phyloP scores from a whole-genome alignment of 2,113 vertebrate species.

The Engystomops pustulosus region DNA sequence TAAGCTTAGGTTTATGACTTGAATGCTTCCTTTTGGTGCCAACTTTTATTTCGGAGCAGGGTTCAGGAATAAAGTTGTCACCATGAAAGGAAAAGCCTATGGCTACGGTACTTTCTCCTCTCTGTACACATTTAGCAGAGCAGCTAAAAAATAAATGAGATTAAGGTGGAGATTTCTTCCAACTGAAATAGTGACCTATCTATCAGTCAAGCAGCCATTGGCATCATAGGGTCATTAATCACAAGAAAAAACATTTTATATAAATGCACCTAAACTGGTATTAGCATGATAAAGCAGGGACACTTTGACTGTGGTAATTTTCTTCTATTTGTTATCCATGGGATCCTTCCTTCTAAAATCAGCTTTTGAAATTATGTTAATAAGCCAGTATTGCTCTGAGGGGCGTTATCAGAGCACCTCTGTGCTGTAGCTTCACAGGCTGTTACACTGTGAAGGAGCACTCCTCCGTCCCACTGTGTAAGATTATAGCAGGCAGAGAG shows the following conservation, averaged over 20 bases:
- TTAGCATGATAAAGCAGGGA: too few relatives aligned
- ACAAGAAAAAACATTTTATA: neutral
- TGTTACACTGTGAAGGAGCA: too few relatives aligned
- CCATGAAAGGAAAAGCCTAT: neutral
- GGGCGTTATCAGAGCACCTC: too few relatives aligned
- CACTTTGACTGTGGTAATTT: too few relatives aligned
- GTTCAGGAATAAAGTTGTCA: neutral
- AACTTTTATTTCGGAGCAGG: neutral
- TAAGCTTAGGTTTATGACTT: neutral
- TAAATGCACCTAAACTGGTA: neutral
- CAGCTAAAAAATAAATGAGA: neutral
- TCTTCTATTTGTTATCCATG: too few relatives aligned
- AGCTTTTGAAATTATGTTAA: too few relatives aligned
- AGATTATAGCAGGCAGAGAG: too few relatives aligned
- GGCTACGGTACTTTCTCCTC: neutral
- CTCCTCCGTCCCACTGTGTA: too few relatives aligned
- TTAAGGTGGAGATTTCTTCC: neutral
- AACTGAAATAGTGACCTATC: slow-evolving; percentile 1
- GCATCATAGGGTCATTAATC: neutral
- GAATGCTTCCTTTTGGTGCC: neutral
- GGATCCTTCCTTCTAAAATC: too few relatives aligned
- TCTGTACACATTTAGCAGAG: neutral
- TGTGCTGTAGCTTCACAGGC: too few relatives aligned
- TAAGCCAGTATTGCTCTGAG: too few relatives aligned
- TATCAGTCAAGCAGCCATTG: neutral